Base-by-base conservation (phyloP, 2,113 vertebrate species). In the Sylvia atricapilla region DNA sequence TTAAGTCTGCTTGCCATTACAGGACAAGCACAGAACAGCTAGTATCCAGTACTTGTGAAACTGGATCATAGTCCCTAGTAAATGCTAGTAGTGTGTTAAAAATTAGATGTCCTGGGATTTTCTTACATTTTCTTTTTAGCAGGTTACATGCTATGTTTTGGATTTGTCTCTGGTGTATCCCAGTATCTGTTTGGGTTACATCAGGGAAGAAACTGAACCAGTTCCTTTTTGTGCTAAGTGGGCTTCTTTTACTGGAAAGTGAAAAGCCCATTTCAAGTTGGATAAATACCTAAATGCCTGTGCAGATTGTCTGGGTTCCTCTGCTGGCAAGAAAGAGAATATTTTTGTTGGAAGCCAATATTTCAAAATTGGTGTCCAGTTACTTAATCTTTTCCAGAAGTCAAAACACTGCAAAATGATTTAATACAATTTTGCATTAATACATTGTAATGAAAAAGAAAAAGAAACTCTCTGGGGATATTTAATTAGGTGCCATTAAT, bases 311-410 rank as follows among this genome's bases (percentile, higher is more conserved):
- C 83, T 28, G 46, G 47, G 79, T 90, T 95, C 66, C 44, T 93
- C 79, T 81, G 24, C 60, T 93, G 85, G 72, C 85, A 68, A 90
- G 76, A 67, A 81, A 74, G 50, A 72, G 60, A 90, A 25, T 96
- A 37, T 96, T 94, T 96, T 28, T 81, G 13, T 89, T 96, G 90
- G 83, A 93, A 95, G 39, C 23, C 25, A 44, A 4, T 78, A 56
- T 90, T 88, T 88, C 81, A 86, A 47, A 86, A 80, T 28, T 86
- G 56, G 47, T 88, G 56, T 95, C 64, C 60, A 43, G 76, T 93
- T 93, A 74, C 59, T 86, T 94, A 88, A 96, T 94, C 58, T 81
- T 20, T 90, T 93, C 90, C 90, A 91, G 94, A 84, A 94, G 73
- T 93, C 73, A 74, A 88, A 93, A 52, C 56, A 58, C 74, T 90